phyloP scores from a whole-genome alignment of 2,797 vertebrate genomes.

The Pseudochirops cupreus region DNA sequence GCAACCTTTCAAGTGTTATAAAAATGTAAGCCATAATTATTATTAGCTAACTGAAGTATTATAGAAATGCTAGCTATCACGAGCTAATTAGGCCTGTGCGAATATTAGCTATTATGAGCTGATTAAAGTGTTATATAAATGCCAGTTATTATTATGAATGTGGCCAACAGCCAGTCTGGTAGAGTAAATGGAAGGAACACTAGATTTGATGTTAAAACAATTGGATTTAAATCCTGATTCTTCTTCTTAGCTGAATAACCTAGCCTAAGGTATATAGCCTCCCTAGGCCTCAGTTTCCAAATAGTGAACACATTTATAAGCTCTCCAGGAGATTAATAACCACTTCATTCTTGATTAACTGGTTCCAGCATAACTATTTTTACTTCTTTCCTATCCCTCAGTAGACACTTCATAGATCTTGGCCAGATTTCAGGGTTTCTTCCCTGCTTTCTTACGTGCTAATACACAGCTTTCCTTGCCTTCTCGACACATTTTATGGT shows the following conservation, averaged over 20 bases:
- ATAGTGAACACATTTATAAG: background rate
- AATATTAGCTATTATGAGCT: background rate
- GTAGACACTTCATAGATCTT: background rate
- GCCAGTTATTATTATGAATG: background rate
- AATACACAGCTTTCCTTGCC: background rate
- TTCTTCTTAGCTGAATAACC: background rate
- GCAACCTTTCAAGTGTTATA: background rate
- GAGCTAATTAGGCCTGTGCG: background rate
- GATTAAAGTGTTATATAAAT: background rate
- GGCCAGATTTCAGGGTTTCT: background rate
- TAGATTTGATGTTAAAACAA: background rate
- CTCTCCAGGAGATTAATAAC: background rate
- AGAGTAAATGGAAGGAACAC: background rate
- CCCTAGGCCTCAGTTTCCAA: background rate
- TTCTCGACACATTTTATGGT: background rate
- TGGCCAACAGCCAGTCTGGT: background rate
- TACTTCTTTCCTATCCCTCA: conserved; percentile 14
- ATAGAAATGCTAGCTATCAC: background rate
- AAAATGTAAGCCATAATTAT: background rate
- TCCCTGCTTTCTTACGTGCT: background rate
- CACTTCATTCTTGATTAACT: conserved; percentile 6
- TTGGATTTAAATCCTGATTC: background rate
- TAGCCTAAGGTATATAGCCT: background rate
- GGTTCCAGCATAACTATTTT: conserved; percentile 14
- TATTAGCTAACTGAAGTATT: background rate